Conservation (phyloP, 2,888 invertebrate species). For the Platycheirus rosarum region DNA sequence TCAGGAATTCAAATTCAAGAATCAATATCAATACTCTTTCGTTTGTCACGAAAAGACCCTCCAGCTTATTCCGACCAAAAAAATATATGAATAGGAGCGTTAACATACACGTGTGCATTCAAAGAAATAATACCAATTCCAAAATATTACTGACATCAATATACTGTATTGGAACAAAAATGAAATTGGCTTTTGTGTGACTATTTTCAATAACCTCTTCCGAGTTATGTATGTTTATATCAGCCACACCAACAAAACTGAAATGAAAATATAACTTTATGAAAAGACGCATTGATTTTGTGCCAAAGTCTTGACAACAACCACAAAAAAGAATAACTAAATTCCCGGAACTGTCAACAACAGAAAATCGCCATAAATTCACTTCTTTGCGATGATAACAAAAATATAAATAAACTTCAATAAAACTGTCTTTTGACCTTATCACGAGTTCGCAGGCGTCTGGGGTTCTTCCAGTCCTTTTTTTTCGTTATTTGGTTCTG, state of each 20-base stretch:
- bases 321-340: background rate
- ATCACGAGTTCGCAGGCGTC: slow-evolving; percentile 44
- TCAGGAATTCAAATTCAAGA: too few species aligned
- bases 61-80: too few species aligned
- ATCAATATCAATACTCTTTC: too few species aligned
- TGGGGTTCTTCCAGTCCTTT: background rate
- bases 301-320: slow-evolving; percentile 1
- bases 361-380: slow-evolving; percentile 17
- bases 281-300: slow-evolving; percentile 8
- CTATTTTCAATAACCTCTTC: slow-evolving; percentile 1
- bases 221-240: background rate
- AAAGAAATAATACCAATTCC: slow-evolving; percentile 2
- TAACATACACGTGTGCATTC: background rate
- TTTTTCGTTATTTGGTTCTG: too few species aligned
- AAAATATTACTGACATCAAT: slow-evolving; percentile 6
- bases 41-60: too few species aligned
- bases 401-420: slow-evolving; percentile 56
- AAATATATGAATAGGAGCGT: too few species aligned
- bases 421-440: slow-evolving; percentile 59
- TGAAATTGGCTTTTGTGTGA: slow-evolving; percentile 2
- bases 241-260: too few species aligned
- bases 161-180: background rate
- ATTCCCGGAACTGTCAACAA: background rate
- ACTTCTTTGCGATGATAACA: slow-evolving; percentile 50
- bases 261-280: slow-evolving; percentile 13